Evolutionary conservation across 2,113 vertebrate species (phyloP).

Genomic region (Psilopsiagon aurifrons): DNA sequence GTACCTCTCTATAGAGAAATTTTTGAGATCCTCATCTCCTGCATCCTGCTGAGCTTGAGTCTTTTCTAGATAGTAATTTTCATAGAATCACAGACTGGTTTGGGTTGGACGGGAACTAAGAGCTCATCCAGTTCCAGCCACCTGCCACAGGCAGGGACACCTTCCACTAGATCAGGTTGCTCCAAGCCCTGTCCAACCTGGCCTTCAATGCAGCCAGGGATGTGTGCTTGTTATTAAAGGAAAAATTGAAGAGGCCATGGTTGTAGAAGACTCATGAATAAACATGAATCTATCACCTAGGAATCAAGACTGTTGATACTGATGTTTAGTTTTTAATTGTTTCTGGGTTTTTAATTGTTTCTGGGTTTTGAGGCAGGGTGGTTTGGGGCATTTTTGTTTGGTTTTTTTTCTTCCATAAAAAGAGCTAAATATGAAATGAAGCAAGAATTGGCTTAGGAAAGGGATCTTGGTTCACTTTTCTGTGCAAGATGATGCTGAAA

Average conservation of each 20-base stretch:
- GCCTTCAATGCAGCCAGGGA: background rate
- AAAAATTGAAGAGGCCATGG: background rate
- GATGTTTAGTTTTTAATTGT: background rate
- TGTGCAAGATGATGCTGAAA: background rate
- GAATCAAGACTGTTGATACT: background rate
- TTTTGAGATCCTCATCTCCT: background rate
- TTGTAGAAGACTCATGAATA: background rate
- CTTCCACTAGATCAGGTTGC: background rate
- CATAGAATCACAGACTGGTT: background rate
- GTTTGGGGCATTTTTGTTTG: background rate
- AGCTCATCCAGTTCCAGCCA: background rate
- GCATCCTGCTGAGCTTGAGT: too few species aligned
- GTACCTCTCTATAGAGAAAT: background rate
- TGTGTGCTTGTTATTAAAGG: background rate
- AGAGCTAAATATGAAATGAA: background rate
- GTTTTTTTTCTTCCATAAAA: background rate
- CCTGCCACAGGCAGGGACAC: background rate
- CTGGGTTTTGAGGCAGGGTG: fast-evolving
- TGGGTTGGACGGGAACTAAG: background rate
- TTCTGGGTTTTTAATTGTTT: background rate
- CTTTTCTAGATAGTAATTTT: background rate
- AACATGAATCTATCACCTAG: background rate
- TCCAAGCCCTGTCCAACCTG: background rate
- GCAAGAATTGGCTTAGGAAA: background rate
- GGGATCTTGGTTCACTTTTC: background rate